A percentile compares a stretch with the other conserved stretches of the same genome.
Evolutionary conservation across 2,888 invertebrate species (phyloP).

Genomic region (Silvanus unidentatus): DNA sequence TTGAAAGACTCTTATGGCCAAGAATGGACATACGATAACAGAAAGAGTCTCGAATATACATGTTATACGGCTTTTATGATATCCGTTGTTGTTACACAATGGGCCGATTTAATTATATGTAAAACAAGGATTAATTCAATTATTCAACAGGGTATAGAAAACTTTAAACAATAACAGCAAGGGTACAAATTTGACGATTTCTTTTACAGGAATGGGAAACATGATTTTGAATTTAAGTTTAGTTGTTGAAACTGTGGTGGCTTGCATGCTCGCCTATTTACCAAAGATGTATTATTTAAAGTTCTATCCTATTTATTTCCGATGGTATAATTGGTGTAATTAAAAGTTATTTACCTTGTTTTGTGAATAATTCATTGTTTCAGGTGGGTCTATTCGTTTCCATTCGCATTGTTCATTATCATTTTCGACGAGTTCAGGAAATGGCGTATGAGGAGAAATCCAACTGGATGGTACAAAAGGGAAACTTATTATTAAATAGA

Average conservation of each 20-base stretch:
- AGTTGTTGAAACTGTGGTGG: constrained; percentile 58
- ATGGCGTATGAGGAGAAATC: constrained; percentile 62
- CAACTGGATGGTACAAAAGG: constrained; percentile 66
- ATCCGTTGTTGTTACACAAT: constrained; percentile 72
- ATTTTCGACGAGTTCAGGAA: constrained; percentile 72
- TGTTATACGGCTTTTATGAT: constrained; percentile 82
- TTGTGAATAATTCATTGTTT: no score
- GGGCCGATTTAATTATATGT: constrained; percentile 74
- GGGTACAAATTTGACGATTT: constrained; percentile 1
- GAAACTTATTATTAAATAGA: constrained; percentile 71
- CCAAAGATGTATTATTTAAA: constrained; percentile 59
- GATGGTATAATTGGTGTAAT: constrained; percentile 47
- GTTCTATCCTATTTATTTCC: constrained; percentile 62
- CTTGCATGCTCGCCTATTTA: constrained; percentile 60
- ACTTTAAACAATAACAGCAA: not conserved
- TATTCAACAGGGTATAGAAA: constrained; percentile 56
- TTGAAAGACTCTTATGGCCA: constrained; percentile 75
- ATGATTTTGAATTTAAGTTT: constrained; percentile 59
- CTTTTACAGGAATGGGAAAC: constrained; percentile 55
- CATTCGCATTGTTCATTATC: constrained; percentile 72
- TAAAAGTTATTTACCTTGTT: no score
- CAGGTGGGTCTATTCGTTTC: constrained; percentile 54
- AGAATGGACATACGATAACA: constrained; percentile 65
- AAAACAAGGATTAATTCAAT: constrained; percentile 73
- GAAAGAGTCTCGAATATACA: constrained; percentile 68